Conservation (phyloP, 2,113 vertebrate genomes). For the Phainopepla nitens region DNA sequence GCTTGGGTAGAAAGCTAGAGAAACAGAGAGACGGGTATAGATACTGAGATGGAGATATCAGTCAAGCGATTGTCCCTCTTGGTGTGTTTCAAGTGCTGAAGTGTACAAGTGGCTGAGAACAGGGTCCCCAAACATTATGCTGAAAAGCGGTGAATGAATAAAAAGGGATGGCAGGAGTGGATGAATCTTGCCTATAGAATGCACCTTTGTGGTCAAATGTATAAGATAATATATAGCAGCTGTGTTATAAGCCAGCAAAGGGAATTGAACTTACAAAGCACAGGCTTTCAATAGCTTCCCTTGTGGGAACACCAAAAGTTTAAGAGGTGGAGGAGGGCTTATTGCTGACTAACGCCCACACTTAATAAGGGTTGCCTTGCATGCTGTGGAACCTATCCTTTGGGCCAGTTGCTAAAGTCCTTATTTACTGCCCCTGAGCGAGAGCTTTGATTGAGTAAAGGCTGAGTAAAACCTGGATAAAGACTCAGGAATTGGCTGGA, state of each 20-base stretch:
- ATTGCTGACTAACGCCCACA: constrained; percentile 39
- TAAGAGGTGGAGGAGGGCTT: constrained; percentile 63
- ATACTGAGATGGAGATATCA: constrained; percentile 70
- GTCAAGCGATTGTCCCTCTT: constrained; percentile 74
- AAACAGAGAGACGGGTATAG: constrained; percentile 68
- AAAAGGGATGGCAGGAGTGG: constrained; percentile 70
- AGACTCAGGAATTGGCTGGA: neutral
- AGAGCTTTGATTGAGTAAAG: constrained; percentile 36
- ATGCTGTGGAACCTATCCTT: constrained; percentile 24
- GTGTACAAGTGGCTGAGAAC: constrained; percentile 76
- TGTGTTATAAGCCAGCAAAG: constrained; percentile 71
- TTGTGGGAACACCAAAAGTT: constrained; percentile 70
- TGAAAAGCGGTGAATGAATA: constrained; percentile 72
- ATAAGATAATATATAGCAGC: constrained; percentile 77
- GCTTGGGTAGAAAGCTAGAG: constrained; percentile 72
- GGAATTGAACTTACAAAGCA: constrained; percentile 67
- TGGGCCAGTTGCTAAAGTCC: constrained; percentile 26
- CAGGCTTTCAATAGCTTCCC: constrained; percentile 62
- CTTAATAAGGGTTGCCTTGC: constrained; percentile 47
- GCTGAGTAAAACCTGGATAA: constrained; percentile 43
- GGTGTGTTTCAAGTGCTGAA: constrained; percentile 72
- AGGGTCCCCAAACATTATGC: constrained; percentile 69
- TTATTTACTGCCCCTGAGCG: constrained; percentile 41
- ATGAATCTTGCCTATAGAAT: constrained; percentile 74
- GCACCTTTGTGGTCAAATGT: constrained; percentile 74